A percentile compares a stretch with the other conserved stretches of the same genome.
Evolutionary conservation across 1,140 invertebrate species (phyloP).

Genomic region (Drosophila auraria): DNA sequence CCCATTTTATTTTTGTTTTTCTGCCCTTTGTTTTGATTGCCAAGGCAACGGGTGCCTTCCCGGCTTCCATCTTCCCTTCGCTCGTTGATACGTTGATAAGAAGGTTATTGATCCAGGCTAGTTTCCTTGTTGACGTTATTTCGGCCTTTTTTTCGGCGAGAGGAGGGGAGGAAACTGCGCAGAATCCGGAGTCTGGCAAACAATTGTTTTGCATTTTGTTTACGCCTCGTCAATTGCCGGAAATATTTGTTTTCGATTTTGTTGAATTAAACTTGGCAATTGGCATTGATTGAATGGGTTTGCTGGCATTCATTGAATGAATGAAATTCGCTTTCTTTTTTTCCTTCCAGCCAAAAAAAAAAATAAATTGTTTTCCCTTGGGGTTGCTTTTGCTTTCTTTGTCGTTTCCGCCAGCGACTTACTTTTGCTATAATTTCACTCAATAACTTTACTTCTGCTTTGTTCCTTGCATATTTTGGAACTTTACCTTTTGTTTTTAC

Average conservation of each 20-base stretch:
- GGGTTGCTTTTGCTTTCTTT: neutral
- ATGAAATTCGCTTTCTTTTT: constrained; percentile 4
- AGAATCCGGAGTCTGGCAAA: constrained; percentile 56
- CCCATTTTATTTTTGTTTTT: neutral
- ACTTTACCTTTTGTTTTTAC: constrained; percentile 39
- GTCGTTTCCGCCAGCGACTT: neutral
- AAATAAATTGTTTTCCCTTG: neutral
- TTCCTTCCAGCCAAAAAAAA: neutral
- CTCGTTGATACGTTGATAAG: constrained; percentile 46
- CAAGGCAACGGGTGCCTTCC: constrained; percentile 48
- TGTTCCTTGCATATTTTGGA: neutral
- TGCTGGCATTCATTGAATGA: constrained; percentile 4
- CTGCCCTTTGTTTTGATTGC: constrained; percentile 38
- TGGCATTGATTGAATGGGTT: constrained; percentile 25
- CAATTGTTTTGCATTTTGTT: constrained; percentile 55
- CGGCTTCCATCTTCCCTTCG: neutral
- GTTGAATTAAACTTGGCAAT: constrained; percentile 35
- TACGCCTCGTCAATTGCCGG: constrained; percentile 36
- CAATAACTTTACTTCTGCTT: neutral
- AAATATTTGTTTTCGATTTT: constrained; percentile 37
- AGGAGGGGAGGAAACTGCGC: constrained; percentile 46
- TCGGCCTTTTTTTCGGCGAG: constrained; percentile 6
- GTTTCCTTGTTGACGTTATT: constrained; percentile 71
- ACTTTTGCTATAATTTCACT: constrained; percentile 1
- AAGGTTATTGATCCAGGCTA: constrained; percentile 73